Percentiles rank a stretch among this genome's conserved stretches.
Evolutionary conservation across 1,140 invertebrate genomes (phyloP).

Genomic region (Harlomillsia oculata): DNA sequence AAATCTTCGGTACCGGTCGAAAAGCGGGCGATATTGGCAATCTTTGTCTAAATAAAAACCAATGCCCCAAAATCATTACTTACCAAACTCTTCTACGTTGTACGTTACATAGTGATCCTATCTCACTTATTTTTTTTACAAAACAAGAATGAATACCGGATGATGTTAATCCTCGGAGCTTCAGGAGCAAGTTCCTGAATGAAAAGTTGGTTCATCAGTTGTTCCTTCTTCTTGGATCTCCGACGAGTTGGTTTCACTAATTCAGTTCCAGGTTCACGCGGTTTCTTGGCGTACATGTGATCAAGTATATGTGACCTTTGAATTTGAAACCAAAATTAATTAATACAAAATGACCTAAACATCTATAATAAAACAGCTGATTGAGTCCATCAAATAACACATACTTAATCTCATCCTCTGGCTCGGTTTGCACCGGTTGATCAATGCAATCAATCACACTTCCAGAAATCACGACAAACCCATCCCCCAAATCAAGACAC

Average conservation of each 20-base stretch:
- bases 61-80: neutral
- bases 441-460: too few species aligned
- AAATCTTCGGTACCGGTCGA: neutral
- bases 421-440: too few species aligned
- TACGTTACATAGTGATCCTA: neutral
- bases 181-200: constrained; percentile 15
- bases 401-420: too few species aligned
- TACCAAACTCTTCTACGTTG: too few species aligned
- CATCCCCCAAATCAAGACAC: too few species aligned
- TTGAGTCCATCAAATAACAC: too few species aligned
- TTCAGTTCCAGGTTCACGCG: constrained; percentile 19
- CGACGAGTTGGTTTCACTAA: neutral
- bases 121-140: neutral
- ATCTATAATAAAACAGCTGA: too few species aligned
- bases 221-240: constrained; percentile 25
- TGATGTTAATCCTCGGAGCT: constrained; percentile 26
- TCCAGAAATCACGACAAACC: too few species aligned
- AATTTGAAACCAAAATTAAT: too few species aligned
- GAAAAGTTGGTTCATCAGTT: neutral
- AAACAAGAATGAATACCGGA: constrained; percentile 10
- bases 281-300: constrained; percentile 31
- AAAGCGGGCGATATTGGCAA: neutral
- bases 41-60: neutral
- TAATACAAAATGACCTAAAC: too few species aligned
- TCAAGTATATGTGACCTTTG: constrained; percentile 21